Conservation (phyloP, 2,113 vertebrate species). For the Elanus axillaris region DNA sequence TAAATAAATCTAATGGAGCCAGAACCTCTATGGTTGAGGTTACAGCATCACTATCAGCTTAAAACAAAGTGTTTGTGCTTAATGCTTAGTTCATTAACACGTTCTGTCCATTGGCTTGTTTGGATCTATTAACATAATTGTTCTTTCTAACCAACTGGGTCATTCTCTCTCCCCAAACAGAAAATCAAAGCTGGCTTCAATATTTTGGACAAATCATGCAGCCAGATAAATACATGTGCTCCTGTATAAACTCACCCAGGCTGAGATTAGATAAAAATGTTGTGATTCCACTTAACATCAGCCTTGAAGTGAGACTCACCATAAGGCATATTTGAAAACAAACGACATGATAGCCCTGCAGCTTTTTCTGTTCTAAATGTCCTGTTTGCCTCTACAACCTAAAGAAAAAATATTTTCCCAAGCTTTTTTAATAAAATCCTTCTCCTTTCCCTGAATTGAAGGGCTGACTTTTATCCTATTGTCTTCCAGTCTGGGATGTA, state of each 20-base stretch:
- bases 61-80: conserved; percentile 61
- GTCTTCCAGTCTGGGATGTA: neutral
- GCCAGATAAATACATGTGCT: neutral
- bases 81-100: conserved; percentile 65
- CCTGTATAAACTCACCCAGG: neutral
- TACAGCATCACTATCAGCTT: conserved; percentile 31
- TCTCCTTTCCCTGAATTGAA: neutral
- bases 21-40: conserved; percentile 51
- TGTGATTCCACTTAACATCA: neutral
- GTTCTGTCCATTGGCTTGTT: conserved; percentile 67
- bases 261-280: neutral
- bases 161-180: conserved; percentile 61
- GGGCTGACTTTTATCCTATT: neutral
- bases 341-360: neutral
- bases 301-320: neutral
- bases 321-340: neutral
- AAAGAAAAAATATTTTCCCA: neutral
- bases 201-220: conserved; percentile 30
- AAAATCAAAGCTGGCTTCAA: conserved; percentile 59
- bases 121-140: conserved; percentile 78
- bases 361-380: conserved; percentile 17
- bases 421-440: neutral
- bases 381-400: neutral
- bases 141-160: conserved; percentile 74
- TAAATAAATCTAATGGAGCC: conserved; percentile 23